Percentiles rank a stretch among this genome's conserved stretches.
These are phyloP conservation scores for Donacobius atricapilla DNA, from an alignment of 2,113 vertebrate genomes.

Conservation along the genomic window DNA sequence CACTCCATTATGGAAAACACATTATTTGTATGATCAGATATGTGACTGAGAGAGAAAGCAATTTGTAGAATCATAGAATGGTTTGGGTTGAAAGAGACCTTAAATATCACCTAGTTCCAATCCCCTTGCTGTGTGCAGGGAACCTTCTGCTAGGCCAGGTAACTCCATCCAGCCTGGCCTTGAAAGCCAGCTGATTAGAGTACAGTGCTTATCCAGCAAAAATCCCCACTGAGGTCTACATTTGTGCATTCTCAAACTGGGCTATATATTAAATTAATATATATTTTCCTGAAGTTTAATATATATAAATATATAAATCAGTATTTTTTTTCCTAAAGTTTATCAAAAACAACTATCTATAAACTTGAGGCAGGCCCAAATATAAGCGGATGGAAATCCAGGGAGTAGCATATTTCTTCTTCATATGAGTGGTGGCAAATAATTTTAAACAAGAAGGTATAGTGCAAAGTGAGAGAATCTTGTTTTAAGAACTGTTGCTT, in stretches of 20 bases:
- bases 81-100: neutral
- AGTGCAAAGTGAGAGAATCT: neutral
- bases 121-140: neutral
- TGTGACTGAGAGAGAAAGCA: neutral
- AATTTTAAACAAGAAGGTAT: neutral
- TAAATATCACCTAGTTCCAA: neutral
- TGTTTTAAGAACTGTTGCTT: neutral
- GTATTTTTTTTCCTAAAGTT: neutral
- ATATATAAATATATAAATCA: neutral
- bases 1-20: neutral
- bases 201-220: fast-evolving
- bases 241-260: neutral
- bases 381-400: neutral
- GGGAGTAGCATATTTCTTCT: neutral
- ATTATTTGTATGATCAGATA: neutral
- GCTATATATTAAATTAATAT: neutral
- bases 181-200: neutral
- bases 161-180: too few species aligned
- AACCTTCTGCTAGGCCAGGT: neutral
- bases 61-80: neutral
- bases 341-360: neutral
- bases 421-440: neutral
- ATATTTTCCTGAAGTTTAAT: neutral
- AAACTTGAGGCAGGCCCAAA: neutral
- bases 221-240: neutral